Base-by-base conservation (phyloP, 2,888 invertebrate species). In the Acrobasis repandana region DNA sequence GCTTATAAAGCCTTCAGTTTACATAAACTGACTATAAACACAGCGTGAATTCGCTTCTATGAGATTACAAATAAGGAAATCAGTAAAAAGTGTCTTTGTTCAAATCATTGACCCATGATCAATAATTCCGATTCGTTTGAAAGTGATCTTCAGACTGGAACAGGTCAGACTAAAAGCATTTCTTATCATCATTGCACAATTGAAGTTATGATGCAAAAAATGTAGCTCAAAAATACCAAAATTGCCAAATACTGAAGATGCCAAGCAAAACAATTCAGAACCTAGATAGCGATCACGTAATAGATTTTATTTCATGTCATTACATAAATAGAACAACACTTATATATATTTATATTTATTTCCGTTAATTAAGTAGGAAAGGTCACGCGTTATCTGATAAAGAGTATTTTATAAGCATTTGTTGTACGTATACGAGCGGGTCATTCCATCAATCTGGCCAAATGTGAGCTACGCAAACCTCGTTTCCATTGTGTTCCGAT, bases 321-420 rank as follows among this genome's bases (percentile, higher is more conserved):
- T 28, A 28, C n/a, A 8, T 50, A 10, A 14, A 43, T 14, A 43
- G 43, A 54, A 56, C 33, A 15, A 48, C 34, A 61, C 51, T 48
- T 67, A 33, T 59, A 65, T 50, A 33, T 52, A 65, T 67, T 70
- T 75, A 72, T 71, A 73, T 72, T 69, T 67, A 66, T 76, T 72
- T 71, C 73, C 76, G 72, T 72, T 75, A 75, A 67, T 68, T 67
- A 63, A 60, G 51, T 68, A 71, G 67, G 62, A 79, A 78, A 79
- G 79, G 82, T 79, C 79, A 75, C 72, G 70, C 28, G 67, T 67
- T 79, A 84, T 85, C 85, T 75, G 85, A 86, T 86, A 82, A 83
- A 76, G 75, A 65, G 75, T 79, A 77, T 83, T 85, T 83, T 85
- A 84, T 82, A 82, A 81, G 78, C 80, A 75, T 80, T 84, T 80